phyloP scores from a whole-genome alignment of 2,113 vertebrate genomes.

The Dendropsophus ebraccatus region DNA sequence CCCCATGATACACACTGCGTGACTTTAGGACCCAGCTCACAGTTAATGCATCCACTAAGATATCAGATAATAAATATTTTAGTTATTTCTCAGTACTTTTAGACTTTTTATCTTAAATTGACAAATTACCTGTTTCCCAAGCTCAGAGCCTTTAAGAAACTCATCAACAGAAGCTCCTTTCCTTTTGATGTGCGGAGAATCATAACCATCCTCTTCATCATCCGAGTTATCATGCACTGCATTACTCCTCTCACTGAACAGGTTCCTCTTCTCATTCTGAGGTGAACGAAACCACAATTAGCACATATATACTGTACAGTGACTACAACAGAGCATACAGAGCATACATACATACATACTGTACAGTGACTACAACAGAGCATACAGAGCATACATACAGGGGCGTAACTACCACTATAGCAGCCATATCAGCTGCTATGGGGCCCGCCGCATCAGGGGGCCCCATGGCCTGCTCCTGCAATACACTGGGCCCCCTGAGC shows the following conservation, averaged over 20 bases:
- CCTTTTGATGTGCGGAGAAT: constrained; percentile 79
- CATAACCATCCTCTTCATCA: constrained; percentile 89
- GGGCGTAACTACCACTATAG: too few species aligned
- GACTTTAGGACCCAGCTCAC: neutral
- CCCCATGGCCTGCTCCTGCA: too few species aligned
- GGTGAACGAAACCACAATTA: neutral
- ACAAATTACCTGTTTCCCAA: constrained; percentile 86
- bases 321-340: neutral
- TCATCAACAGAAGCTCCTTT: constrained; percentile 92
- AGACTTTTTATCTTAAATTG: neutral
- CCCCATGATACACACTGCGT: neutral
- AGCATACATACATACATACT: too few species aligned
- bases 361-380: too few species aligned
- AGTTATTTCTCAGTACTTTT: neutral
- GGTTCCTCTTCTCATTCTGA: constrained; percentile 89
- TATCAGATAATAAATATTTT: neutral
- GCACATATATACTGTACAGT: too few species aligned
- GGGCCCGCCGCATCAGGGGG: too few species aligned
- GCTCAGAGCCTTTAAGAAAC: constrained; percentile 91
- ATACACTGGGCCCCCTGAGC: too few species aligned
- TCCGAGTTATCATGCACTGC: constrained; percentile 84
- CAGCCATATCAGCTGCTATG: too few species aligned
- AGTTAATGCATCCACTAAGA: neutral
- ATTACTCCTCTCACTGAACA: constrained; percentile 82
- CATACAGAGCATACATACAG: neutral